These are phyloP conservation scores for Podotricha telesiphe DNA, from an alignment of 2,888 invertebrate genomes.

Conservation along the genomic window DNA sequence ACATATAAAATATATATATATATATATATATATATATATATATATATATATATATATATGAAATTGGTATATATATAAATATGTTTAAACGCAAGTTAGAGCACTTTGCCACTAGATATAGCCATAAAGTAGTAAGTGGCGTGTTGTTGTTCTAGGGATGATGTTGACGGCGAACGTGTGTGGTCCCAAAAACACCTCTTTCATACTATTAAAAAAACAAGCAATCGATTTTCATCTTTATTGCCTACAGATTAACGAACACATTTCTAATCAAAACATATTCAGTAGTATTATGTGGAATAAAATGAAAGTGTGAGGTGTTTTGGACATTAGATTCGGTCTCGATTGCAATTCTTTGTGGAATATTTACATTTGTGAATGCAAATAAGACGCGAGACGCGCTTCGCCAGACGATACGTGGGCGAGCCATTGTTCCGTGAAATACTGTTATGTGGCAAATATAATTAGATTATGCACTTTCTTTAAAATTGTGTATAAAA, in stretches of 20 bases:
- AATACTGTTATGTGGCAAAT: slow-evolving; percentile 56
- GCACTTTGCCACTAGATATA: slow-evolving; percentile 73
- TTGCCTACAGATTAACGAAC: slow-evolving; percentile 44
- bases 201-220: slow-evolving; percentile 44
- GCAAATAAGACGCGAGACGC: slow-evolving; percentile 71
- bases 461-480: slow-evolving; percentile 55
- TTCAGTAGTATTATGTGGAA: slow-evolving; percentile 58
- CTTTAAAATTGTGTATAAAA: slow-evolving; percentile 4
- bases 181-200: slow-evolving; percentile 64
- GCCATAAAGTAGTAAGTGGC: slow-evolving; percentile 80
- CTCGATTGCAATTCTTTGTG: slow-evolving; percentile 49
- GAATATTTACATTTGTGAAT: slow-evolving; percentile 58
- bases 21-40: slow-evolving; percentile 39
- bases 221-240: slow-evolving; percentile 54
- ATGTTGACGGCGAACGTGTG: slow-evolving; percentile 77
- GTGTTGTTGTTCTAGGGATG: slow-evolving; percentile 78
- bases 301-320: slow-evolving; percentile 79
- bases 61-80: no score
- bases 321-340: slow-evolving; percentile 68
- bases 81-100: slow-evolving; percentile 56
- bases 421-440: slow-evolving; percentile 75
- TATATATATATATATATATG: neutral
- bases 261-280: neutral
- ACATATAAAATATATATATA: neutral
- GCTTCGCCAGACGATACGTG: slow-evolving; percentile 74